A percentile compares a stretch with the other conserved stretches of the same genome.
These are phyloP conservation scores for Aphodius sticticus DNA, from an alignment of 2,888 invertebrate species.

Conservation along the genomic window DNA sequence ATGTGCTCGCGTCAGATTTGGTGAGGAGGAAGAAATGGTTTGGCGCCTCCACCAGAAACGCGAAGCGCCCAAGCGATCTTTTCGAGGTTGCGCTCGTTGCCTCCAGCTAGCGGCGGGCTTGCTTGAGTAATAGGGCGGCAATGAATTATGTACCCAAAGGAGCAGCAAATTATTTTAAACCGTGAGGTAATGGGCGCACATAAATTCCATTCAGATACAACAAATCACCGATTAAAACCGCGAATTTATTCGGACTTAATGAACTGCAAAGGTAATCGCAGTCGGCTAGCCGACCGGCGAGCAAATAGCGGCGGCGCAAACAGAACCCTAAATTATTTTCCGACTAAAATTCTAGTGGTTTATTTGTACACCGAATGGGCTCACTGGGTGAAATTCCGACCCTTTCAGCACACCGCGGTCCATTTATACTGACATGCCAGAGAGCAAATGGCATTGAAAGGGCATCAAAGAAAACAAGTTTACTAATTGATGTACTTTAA, in stretches of 20 bases:
- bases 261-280: conserved; percentile 14
- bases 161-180: conserved; percentile 38
- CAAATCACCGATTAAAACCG: conserved; percentile 37
- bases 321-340: background rate
- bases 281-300: conserved; percentile 4
- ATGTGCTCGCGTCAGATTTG: too few species aligned
- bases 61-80: background rate
- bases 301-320: conserved; percentile 20
- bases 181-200: conserved; percentile 34
- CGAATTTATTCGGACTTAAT: conserved; percentile 36
- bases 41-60: conserved; percentile 10
- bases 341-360: conserved; percentile 4
- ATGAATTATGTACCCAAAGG: conserved; percentile 36
- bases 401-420: background rate
- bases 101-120: conserved; percentile 28
- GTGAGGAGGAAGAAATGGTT: too few species aligned
- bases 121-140: conserved; percentile 35
- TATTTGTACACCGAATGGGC: background rate
- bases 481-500: background rate
- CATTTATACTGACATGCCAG: background rate
- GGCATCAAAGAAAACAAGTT: background rate
- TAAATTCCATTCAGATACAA: conserved; percentile 36
- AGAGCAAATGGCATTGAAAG: background rate
- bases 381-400: background rate
- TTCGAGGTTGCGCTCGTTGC: conserved; percentile 24